phyloP scores from a whole-genome alignment of 2,113 vertebrate species.

The Lontra canadensis region DNA sequence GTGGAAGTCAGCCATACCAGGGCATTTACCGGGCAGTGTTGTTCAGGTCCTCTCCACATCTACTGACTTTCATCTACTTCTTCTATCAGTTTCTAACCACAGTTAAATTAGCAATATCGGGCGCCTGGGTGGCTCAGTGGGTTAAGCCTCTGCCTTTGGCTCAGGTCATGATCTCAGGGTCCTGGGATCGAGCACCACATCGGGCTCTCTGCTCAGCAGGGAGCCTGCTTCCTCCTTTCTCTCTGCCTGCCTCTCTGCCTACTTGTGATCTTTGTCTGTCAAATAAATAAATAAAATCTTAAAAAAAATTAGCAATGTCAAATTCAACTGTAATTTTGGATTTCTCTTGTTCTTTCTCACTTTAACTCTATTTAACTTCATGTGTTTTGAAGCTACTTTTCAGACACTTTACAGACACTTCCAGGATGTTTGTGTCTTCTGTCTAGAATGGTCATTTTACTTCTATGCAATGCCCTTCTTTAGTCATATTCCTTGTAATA shows the following conservation, averaged over 20 bases:
- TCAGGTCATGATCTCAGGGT: too few species aligned
- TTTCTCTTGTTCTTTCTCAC: background rate
- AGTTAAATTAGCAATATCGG: too few species aligned
- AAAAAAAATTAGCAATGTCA: too few species aligned
- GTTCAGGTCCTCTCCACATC: background rate
- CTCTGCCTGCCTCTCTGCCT: too few species aligned
- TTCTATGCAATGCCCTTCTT: background rate
- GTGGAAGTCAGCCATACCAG: background rate
- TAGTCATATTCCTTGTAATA: background rate
- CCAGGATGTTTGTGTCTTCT: background rate
- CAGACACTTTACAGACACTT: background rate
- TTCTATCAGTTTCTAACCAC: background rate
- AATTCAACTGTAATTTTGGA: background rate
- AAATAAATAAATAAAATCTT: too few species aligned
- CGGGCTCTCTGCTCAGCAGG: too few species aligned
- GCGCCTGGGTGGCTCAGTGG: too few species aligned
- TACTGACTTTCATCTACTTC: background rate
- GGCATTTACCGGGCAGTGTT: background rate
- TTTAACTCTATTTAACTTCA: background rate
- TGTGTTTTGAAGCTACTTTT: background rate
- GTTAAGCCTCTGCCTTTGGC: too few species aligned
- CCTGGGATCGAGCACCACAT: too few species aligned
- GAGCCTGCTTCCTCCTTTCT: too few species aligned
- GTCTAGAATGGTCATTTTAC: background rate
- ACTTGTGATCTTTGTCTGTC: too few species aligned